phyloP scores from a whole-genome alignment of 1,140 invertebrate genomes.

The Hypsibius dujardini region DNA sequence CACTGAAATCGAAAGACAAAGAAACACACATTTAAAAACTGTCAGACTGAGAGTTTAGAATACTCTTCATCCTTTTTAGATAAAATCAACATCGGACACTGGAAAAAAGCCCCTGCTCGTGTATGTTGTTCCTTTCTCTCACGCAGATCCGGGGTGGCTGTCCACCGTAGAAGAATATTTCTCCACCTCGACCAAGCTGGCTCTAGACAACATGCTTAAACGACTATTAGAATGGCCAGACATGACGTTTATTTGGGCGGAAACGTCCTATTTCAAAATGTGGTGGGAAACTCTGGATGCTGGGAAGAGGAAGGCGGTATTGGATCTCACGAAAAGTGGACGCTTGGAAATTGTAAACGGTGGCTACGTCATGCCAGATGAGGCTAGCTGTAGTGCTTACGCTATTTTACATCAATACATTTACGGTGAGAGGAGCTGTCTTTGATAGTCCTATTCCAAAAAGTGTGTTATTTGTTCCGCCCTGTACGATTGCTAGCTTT shows the following conservation, averaged over 20 bases:
- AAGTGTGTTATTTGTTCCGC: no score
- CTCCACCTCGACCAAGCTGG: constrained; percentile 46
- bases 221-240: constrained; percentile 65
- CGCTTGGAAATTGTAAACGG: constrained; percentile 83
- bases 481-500: no score
- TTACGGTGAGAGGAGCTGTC: constrained; percentile 72
- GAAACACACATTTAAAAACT: no score
- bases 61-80: no score
- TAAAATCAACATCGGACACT: no score
- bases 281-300: constrained; percentile 79
- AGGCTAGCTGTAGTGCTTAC: constrained; percentile 79
- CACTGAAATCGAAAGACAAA: no score
- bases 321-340: constrained; percentile 59
- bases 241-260: constrained; percentile 93
- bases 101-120: constrained; percentile 26
- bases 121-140: constrained; percentile 48
- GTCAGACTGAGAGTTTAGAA: no score
- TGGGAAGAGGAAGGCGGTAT: constrained; percentile 44
- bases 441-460: no score
- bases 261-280: constrained; percentile 76
- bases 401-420: constrained; percentile 89
- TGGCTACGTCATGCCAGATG: constrained; percentile 96
- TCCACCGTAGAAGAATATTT: constrained; percentile 69
- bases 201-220: constrained; percentile 74
- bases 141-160: constrained; percentile 79